Percentiles rank a stretch among this genome's conserved stretches.
These are phyloP conservation scores for Lordiphosa collinella DNA, from an alignment of 1,140 invertebrate species.

Conservation along the genomic window DNA sequence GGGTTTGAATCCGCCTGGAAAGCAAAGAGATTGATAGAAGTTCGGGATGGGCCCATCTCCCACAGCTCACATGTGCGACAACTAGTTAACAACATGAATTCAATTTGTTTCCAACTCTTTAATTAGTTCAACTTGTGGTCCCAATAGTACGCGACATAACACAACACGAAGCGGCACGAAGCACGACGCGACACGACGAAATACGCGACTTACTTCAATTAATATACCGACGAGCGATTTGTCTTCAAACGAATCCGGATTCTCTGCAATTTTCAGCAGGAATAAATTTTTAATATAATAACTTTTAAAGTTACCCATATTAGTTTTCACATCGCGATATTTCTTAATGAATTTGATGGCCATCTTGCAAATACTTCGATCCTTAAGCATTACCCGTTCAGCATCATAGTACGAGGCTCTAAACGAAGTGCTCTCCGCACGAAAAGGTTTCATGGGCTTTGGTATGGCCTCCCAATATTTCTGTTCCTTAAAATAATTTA, in stretches of 20 bases:
- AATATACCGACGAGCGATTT: slow-evolving; percentile 26
- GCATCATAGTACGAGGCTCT: slow-evolving; percentile 50
- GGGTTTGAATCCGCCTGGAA: no score
- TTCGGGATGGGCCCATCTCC: no score
- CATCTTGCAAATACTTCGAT: slow-evolving; percentile 24
- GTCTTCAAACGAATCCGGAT: slow-evolving; percentile 24
- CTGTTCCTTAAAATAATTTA: slow-evolving; percentile 8
- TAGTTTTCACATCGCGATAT: slow-evolving; percentile 8
- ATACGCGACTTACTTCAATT: slow-evolving; percentile 30
- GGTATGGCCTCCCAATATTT: slow-evolving; percentile 54
- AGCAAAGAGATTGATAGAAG: no score
- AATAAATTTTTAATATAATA: slow-evolving; percentile 65
- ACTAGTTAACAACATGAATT: no score
- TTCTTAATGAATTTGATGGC: slow-evolving; percentile 56
- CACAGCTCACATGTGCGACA: no score
- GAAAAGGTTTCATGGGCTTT: slow-evolving; percentile 45
- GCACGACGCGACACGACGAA: background rate
- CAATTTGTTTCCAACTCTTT: no score
- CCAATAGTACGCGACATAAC: background rate
- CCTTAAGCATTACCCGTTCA: slow-evolving; percentile 32
- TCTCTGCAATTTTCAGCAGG: slow-evolving; percentile 31
- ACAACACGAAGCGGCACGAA: background rate
- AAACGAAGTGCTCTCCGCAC: slow-evolving; percentile 39
- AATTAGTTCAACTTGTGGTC: no score
- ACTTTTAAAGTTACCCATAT: slow-evolving; percentile 12